Evolutionary conservation across 2,888 invertebrate species (phyloP).

Genomic region (Eupithecia tripunctaria): DNA sequence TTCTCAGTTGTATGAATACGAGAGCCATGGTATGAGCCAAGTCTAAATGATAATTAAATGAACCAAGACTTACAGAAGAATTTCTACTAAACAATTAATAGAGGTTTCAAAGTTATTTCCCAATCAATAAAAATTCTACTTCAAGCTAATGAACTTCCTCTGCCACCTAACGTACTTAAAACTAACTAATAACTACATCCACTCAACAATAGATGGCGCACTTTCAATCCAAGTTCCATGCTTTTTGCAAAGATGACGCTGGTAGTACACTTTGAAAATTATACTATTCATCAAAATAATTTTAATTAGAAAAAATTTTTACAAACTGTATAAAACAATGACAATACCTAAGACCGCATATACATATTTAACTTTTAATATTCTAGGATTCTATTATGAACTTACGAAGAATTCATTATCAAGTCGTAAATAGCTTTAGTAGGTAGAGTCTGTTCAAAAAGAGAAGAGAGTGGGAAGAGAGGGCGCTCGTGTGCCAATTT

Average conservation of each 20-base stretch:
- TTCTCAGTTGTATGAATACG: neutral
- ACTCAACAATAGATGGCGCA: constrained; percentile 22
- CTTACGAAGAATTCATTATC: no score
- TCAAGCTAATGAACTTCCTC: neutral
- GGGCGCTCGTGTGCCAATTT: no score
- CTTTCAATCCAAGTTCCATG: neutral
- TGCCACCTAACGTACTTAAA: constrained; percentile 21
- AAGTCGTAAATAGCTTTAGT: no score
- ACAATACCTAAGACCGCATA: neutral
- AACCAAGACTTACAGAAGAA: neutral
- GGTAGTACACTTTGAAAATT: neutral
- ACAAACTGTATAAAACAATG: neutral
- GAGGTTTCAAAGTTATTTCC: neutral
- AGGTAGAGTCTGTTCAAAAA: no score
- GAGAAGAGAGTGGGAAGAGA: no score
- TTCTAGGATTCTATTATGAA: no score
- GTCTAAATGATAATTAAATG: neutral
- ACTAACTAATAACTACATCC: constrained; percentile 1
- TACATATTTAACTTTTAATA: neutral
- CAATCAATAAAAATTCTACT: no score
- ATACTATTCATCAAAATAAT: neutral
- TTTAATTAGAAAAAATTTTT: neutral
- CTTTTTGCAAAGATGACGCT: constrained; percentile 21
- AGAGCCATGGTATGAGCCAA: neutral
- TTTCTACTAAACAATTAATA: neutral